phyloP scores from a whole-genome alignment of 2,888 invertebrate species.

The Hedychridium roseum region DNA sequence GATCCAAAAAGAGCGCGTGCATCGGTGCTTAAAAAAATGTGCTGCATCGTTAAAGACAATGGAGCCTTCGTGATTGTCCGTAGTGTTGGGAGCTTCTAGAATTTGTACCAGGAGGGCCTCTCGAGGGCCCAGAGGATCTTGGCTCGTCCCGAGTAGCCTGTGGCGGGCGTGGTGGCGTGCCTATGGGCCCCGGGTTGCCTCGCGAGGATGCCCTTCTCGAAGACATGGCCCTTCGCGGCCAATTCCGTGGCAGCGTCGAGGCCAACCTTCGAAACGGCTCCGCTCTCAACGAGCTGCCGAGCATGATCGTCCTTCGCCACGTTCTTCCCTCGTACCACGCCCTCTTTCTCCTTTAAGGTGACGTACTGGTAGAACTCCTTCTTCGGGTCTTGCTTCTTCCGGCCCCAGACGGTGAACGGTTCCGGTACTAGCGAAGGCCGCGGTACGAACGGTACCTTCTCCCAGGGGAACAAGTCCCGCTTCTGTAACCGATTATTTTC shows the following conservation, averaged over 20 bases:
- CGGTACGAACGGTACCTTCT: conserved; percentile 87
- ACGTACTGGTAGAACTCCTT: conserved; percentile 60
- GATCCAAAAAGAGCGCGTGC: too few species aligned
- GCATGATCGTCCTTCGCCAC: conserved; percentile 55
- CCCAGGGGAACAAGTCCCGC: conserved; percentile 81
- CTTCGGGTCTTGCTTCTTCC: conserved; percentile 65
- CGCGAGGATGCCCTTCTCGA: conserved; percentile 56
- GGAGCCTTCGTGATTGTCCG: too few species aligned
- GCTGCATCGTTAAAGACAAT: too few species aligned
- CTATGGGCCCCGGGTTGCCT: conserved; percentile 49
- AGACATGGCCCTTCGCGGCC: conserved; percentile 58
- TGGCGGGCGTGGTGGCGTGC: conserved; percentile 51
- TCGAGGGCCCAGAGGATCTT: conserved; percentile 59
- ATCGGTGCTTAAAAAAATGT: too few species aligned
- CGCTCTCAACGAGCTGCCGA: conserved; percentile 56
- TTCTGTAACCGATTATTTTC: conserved; percentile 70
- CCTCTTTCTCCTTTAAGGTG: conserved; percentile 56
- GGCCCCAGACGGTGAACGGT: conserved; percentile 86
- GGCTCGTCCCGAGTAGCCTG: conserved; percentile 56
- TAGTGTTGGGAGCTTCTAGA: too few species aligned
- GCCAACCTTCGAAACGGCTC: conserved; percentile 56
- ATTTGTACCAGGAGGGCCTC: conserved; percentile 60
- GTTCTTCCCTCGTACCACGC: conserved; percentile 54
- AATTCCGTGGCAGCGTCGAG: conserved; percentile 57
- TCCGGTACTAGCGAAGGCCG: conserved; percentile 85